Base-by-base conservation (phyloP, 2,113 vertebrate genomes). In the Rostratula benghalensis region DNA sequence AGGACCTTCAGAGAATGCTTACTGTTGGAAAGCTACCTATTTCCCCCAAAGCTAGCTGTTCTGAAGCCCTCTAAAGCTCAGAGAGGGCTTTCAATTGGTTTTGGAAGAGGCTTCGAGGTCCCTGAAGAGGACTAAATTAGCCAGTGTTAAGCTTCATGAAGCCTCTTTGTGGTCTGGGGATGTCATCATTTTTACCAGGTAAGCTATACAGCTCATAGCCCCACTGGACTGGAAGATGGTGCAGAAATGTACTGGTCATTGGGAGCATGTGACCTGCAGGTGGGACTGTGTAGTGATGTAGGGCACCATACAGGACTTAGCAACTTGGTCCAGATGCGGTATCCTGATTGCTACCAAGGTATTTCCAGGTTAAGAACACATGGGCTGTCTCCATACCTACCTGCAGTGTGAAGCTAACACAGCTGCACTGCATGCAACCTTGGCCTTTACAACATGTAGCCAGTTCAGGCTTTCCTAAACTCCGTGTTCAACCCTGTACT, bases 401-500 rank as follows among this genome's bases (percentile, higher is more conserved):
- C 4, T 53, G 12, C 48, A 19, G 5, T 1, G 8, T 37, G 71
- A 73, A 19, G 14, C 20, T 67, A 4, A 33, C 46, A 25, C 3
- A 37, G 23, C 39, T 43, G 23, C 25, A 19, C 28, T 33, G 13
- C 35, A 13, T 50, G 31, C 57, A 64, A 0, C n/a, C 28, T 63
- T 53, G 46, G 51, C 57, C 46, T 92, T 69, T 25, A 16, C 56
- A 54, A 43, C 2, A 2, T 37, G n/a, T 3, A 48, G 45, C 4
- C 39, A 60, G 6, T 25, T 48, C 20, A 35, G 45, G 18, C 56
- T 76, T 74, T 60, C 51, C 56, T 28, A 2, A 63, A 15, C 21
- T n/a, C 6, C 19, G 1, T 1, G 4, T n/a, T 28, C 61, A 39
- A 46, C 14, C 35, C 35, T 7, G 1, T 35, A 6, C 45, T 78